Conservation (phyloP, 2,888 invertebrate species). For the Bombyx huttoni region DNA sequence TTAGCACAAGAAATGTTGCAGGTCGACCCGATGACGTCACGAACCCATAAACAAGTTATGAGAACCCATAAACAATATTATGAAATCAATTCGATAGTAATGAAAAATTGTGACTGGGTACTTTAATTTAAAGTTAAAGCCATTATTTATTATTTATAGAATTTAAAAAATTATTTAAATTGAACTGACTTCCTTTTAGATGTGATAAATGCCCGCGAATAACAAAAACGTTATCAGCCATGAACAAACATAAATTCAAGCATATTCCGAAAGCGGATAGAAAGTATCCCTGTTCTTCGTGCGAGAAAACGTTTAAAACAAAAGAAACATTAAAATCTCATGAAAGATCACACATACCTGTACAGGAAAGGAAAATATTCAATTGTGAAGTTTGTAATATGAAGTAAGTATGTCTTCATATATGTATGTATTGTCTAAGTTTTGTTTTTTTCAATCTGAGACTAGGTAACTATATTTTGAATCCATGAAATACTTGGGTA, state of each 20-base stretch:
- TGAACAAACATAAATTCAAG: slow-evolving; percentile 64
- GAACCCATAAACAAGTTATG: too few relatives aligned
- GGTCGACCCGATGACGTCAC: too few relatives aligned
- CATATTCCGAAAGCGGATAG: slow-evolving; percentile 68
- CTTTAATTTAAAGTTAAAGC: too few relatives aligned
- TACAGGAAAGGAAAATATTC: slow-evolving; percentile 64
- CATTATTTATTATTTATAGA: too few relatives aligned
- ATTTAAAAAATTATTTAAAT: too few relatives aligned
- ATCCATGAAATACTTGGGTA: too few relatives aligned
- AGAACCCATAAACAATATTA: too few relatives aligned
- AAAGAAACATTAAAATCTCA: slow-evolving; percentile 66
- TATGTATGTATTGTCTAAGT: background rate
- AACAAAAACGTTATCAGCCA: slow-evolving; percentile 52
- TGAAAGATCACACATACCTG: slow-evolving; percentile 64
- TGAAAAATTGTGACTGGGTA: too few relatives aligned
- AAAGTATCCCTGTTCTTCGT: slow-evolving; percentile 54
- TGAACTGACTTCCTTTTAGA: slow-evolving; percentile 17
- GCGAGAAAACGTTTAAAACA: slow-evolving; percentile 59
- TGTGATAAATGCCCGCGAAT: slow-evolving; percentile 69
- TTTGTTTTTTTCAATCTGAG: too few relatives aligned
- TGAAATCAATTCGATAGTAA: too few relatives aligned
- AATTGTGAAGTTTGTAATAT: slow-evolving; percentile 62
- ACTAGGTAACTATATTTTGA: too few relatives aligned
- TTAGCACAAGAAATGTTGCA: too few relatives aligned
- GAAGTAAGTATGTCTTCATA: slow-evolving; percentile 45